Base-by-base conservation (phyloP, 1,140 invertebrate genomes). In the Aphidius ervi region DNA sequence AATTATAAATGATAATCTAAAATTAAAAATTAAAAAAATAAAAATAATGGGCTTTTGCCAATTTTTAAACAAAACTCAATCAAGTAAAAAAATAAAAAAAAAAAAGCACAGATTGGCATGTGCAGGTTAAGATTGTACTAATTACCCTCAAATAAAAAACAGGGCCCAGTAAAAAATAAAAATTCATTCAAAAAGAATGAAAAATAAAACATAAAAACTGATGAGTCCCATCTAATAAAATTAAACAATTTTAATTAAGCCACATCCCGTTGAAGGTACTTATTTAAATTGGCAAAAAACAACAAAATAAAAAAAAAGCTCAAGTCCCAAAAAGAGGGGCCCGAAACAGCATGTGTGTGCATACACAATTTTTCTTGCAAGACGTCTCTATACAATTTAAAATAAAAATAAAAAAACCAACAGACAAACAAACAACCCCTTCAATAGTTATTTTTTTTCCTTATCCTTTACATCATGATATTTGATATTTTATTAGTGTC, bases 191-290 rank as follows among this genome's bases (percentile, higher is more conserved):
- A 9, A n/a, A 56, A 56, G 40, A 61, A 46, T 53, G 42, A 23
- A 20, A 56, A 56, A 41, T 58, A 49, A 57, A 52, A 53, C 69
- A 70, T 69, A 67, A 67, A 62, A 63, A 66, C 50, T 63, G n/a
- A 9, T n/a, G 45, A 23, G 9, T 62, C 31, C 55, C 63, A 63
- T 67, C 61, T 62, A 61, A 67, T 67, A 72, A 75, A 74, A 76
- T 75, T 73, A 77, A 77, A 70, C 69, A 68, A 69, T 66, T 70
- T 73, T 75, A 77, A 76, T 77, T 77, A 76, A 74, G 70, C 66
- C 69, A 65, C 72, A 73, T 46, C 63, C 63, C 16, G 45, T 52
- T 46, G 58, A 63, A 64, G 39, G 73, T 72, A 74, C 66, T 59
- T 63, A 63, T 71, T 70, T 66, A 70, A 73, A 70, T 73, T 69